Evolutionary conservation across 2,113 vertebrate genomes (phyloP), one percentile per base, ranked within the genome.

Genomic region (Nanorana parkeri): DNA sequence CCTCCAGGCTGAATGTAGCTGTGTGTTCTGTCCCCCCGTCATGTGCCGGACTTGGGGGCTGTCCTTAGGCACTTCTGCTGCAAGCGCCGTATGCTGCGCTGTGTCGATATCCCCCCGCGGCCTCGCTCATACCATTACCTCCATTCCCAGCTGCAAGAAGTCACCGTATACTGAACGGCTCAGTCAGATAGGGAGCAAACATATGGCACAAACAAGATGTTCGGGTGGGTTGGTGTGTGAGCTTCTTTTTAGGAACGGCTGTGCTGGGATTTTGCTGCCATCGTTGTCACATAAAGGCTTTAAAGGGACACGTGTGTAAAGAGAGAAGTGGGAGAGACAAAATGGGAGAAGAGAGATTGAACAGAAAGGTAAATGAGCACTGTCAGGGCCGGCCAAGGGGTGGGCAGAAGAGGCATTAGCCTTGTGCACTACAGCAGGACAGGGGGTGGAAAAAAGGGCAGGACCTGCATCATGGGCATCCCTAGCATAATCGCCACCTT

Each of bases 1-100:
- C 89, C 87, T 65, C 84, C 86, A 85, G 87, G 86, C 55, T 58
- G 85, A 84, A 84, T 86, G 86, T 85, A 51, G 24, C 24, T 26
- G 88, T 83, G 84, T 63, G 0, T 69, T 56, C 80, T 72, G 17
- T 23, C 6, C 28, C 32, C 72, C 72, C 41, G 41, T 47, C 61
- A 13, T 66, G 86, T 85, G 85, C 0, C 67, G 6, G 8, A 78
- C 84, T 86, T 75, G 78, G 28, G 83, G 86, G 88, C 72, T 0
- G 3, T 0, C 5, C 85, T 83, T 79, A 47, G 51, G 17, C 36
- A 0, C 0, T 24, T 72, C 29, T 58, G 87, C 83, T 55, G 80
- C 69, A 73, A 77, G 60, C 65, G 21, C 0, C 28, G 54, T 84
- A 0, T 41, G 41, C 16, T 24, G 26, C 21, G 17, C 21, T 7